A percentile compares a stretch with the other conserved stretches of the same genome.
Evolutionary conservation across 37 sponge, comb jelly and placozoan species (phyloP).

Genomic region (Haliclona indistincta): DNA sequence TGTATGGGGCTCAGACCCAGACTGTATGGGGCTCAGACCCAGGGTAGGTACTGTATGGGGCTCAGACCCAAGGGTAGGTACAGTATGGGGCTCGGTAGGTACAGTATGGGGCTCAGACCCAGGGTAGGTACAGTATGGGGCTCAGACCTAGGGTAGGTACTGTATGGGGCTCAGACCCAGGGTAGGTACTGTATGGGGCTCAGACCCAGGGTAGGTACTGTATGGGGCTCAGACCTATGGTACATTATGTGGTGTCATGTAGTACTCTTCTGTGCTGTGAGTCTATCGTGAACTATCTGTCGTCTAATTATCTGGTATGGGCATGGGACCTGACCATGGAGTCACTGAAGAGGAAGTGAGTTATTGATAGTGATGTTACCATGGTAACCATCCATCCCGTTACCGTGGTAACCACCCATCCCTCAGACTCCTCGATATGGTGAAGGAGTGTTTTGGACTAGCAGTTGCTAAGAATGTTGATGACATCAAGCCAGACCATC

Average conservation of each 20-base stretch:
- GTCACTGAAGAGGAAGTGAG: constrained; percentile 57
- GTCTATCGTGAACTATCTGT: constrained; percentile 73
- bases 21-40: too few relatives aligned
- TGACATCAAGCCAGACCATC: constrained; percentile 64
- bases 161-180: too few relatives aligned
- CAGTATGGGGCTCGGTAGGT: too few relatives aligned
- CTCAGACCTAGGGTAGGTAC: too few relatives aligned
- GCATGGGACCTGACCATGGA: constrained; percentile 90
- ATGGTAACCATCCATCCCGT: not conserved
- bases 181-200: too few relatives aligned
- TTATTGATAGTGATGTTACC: not conserved
- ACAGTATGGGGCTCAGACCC: too few relatives aligned
- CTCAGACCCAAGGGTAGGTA: too few relatives aligned
- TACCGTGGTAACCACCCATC: not conserved
- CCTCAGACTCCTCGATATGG: constrained; percentile 71
- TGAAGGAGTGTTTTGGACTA: constrained; percentile 70
- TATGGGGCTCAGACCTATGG: too few relatives aligned
- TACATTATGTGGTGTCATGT: not conserved
- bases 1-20: too few relatives aligned
- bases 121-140: too few relatives aligned
- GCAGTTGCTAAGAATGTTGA: constrained; percentile 56
- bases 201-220: too few relatives aligned
- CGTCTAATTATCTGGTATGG: constrained; percentile 81
- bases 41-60: too few relatives aligned
- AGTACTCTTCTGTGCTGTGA: constrained; percentile 81